Evolutionary conservation across 92 coral and sea anemone genomes (phyloP).

Genomic region (Diadumene lineata): DNA sequence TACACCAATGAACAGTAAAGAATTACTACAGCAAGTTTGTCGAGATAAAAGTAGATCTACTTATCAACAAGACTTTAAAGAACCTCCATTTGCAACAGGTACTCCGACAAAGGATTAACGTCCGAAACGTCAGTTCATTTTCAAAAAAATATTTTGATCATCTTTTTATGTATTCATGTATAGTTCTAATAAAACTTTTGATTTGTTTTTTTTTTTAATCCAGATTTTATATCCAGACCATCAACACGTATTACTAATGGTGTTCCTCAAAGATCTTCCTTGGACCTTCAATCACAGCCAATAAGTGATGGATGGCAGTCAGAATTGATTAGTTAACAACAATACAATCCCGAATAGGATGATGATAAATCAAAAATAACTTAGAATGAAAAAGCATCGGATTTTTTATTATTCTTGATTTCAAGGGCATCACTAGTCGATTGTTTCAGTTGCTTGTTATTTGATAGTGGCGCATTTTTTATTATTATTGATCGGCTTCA

Average conservation of each 20-base stretch:
- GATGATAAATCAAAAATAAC: neutral
- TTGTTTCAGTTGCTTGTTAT: neutral
- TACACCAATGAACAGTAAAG: conserved; percentile 40
- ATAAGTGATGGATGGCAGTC: conserved; percentile 12
- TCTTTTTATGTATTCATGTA: neutral
- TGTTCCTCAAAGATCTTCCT: neutral
- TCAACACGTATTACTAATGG: conserved; percentile 18
- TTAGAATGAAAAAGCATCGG: neutral
- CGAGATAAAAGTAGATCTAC: conserved; percentile 72
- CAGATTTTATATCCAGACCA: conserved; percentile 16
- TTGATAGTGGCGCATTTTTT: neutral
- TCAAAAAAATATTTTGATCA: too few species aligned
- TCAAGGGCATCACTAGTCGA: neutral
- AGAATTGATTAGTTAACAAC: conserved; percentile 7
- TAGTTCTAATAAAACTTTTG: neutral
- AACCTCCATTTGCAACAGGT: conserved; percentile 47
- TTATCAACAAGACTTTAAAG: conserved; percentile 67
- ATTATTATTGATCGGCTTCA: neutral
- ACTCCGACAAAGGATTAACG: neutral
- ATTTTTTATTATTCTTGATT: neutral
- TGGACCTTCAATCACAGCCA: conserved; percentile 6
- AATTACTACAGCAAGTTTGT: conserved; percentile 70
- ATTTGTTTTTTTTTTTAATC: neutral
- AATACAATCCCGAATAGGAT: neutral
- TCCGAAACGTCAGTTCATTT: neutral